Base-by-base conservation (phyloP, 2,113 vertebrate species). In the Melanotaenia duboulayi region DNA sequence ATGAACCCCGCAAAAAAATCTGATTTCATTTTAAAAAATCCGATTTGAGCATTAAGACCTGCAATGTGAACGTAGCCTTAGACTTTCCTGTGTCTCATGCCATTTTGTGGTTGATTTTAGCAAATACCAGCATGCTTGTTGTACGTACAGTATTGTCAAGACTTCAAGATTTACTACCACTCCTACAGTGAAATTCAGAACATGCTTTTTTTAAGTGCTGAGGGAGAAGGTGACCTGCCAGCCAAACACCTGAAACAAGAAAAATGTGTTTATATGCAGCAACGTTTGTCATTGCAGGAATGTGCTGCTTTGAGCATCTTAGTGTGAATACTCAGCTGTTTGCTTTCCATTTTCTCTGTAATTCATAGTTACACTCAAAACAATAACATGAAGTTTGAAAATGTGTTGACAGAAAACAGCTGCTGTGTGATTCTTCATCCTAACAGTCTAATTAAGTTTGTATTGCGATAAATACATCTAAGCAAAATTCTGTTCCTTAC, bases 401-500 rank as follows among this genome's bases (percentile, higher is more conserved):
- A 6, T 37, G 13, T 37, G 12, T 25, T 50, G 19, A 22, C 1
- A 44, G 22, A 28, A 24, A 66, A 10, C n/a, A 28, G 39, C 23
- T 57, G 12, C 24, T 28, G 13, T 51, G 20, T 58, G 54, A 10
- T 51, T 9, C 35, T 42, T 3, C 37, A 25, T 54, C 19, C 24
- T 54, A 50, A 55, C 22, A 65, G 22, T 28, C 5, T 28, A n/a
- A 25, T 64, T 19, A 64, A 14, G 24, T 32, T 4, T 57, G 40
- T 17, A 11, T 51, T 22, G 11, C n/a, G 46, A 44, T 58, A 39
- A 56, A 42, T 72, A 60, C 44, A 94, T 89, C 84, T 93, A 62
- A 93, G 92, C 92, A 95, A 94, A 93, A 93, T 74, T 35, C 32
- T 46, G 28, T 76, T 42, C 46, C 57, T 70, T 56, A 54, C 74